These are phyloP conservation scores for Leucoraja erinaceus DNA, from an alignment of 2,113 vertebrate genomes.

Conservation along the genomic window DNA sequence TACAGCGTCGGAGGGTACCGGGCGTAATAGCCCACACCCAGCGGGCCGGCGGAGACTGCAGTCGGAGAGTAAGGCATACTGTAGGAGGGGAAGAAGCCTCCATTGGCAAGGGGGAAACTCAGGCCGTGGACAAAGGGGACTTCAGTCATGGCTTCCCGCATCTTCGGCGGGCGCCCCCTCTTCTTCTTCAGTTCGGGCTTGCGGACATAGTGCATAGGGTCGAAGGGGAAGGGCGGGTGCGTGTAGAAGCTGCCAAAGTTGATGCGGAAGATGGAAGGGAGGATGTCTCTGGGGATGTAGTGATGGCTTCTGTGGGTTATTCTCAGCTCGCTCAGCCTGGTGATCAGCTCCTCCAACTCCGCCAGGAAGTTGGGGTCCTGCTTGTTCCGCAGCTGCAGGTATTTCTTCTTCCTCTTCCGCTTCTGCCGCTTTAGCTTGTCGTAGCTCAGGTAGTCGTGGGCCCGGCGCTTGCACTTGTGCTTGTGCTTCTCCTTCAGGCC, in stretches of 20 bases:
- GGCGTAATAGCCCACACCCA: conserved; percentile 84
- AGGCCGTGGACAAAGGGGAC: conserved; percentile 92
- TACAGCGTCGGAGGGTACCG: conserved; percentile 78
- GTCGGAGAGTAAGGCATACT: conserved; percentile 89
- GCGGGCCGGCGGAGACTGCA: conserved; percentile 66
- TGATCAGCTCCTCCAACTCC: conserved; percentile 80
- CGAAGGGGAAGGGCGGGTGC: conserved; percentile 71
- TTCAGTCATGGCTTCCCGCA: conserved; percentile 86
- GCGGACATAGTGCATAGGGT: conserved; percentile 79
- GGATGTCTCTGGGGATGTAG: conserved; percentile 71
- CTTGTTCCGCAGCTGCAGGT: conserved; percentile 73
- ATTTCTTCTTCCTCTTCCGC: conserved; percentile 92
- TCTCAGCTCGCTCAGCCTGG: conserved; percentile 74
- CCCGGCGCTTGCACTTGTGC: conserved; percentile 80
- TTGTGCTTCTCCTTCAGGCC: conserved; percentile 85
- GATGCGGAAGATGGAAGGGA: conserved; percentile 82
- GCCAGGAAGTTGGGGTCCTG: conserved; percentile 88
- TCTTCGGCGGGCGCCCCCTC: conserved; percentile 80
- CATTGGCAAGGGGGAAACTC: conserved; percentile 76
- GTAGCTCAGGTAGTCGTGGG: conserved; percentile 75
- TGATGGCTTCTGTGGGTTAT: conserved; percentile 79
- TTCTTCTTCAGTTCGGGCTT: conserved; percentile 79
- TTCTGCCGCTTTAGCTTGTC: conserved; percentile 85
- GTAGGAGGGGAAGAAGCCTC: conserved; percentile 88
- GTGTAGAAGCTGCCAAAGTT: conserved; percentile 79